Evolutionary conservation across 2,888 invertebrate genomes (phyloP).

Genomic region (Molanna angustata): DNA sequence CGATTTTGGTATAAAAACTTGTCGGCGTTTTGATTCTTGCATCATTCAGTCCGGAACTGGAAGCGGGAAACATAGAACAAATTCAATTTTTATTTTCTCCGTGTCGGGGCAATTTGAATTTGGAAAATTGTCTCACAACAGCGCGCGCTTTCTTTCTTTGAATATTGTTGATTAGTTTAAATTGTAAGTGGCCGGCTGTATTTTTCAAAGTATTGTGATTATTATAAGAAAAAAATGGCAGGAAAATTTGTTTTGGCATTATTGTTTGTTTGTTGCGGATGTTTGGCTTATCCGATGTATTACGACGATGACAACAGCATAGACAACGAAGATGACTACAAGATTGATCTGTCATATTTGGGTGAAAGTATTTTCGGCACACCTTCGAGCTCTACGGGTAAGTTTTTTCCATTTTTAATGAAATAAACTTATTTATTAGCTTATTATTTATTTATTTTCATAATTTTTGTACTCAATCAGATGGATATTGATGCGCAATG

Average conservation of each 20-base stretch:
- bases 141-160: background rate
- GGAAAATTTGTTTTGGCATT: no score
- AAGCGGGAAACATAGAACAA: constrained; percentile 12
- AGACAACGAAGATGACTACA: constrained; percentile 4
- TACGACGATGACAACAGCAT: constrained; percentile 2
- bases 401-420: background rate
- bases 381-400: constrained; percentile 16
- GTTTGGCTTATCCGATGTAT: background rate
- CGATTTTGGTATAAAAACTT: constrained; percentile 27
- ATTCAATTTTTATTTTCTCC: background rate
- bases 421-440: no score
- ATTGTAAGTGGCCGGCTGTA: background rate
- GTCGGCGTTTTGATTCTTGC: constrained; percentile 2
- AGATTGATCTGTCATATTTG: constrained; percentile 18
- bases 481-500: no score
- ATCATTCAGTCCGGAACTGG: constrained; percentile 19
- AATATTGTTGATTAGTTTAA: background rate
- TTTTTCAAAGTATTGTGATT: background rate
- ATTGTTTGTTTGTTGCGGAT: background rate
- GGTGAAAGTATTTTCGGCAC: constrained; percentile 17
- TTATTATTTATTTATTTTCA: no score
- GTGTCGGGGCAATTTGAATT: no score
- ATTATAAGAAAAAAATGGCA: background rate
- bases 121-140: no score
- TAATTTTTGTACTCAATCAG: no score